Conservation (phyloP, 2,888 invertebrate species). For the Pristionchus japonicus region DNA sequence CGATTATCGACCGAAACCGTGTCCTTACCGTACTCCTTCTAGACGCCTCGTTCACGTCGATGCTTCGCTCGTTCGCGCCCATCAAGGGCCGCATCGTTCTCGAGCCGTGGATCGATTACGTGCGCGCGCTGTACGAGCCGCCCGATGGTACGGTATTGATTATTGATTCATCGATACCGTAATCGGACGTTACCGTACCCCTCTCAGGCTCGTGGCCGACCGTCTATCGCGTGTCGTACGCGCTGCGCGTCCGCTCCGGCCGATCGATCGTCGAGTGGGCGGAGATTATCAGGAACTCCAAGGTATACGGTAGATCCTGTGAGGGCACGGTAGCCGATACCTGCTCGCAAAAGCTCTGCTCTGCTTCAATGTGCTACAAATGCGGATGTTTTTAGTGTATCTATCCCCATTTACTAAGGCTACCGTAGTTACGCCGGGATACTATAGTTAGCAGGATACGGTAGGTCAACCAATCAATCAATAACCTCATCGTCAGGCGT, state of each 20-base stretch:
- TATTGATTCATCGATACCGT: neutral
- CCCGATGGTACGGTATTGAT: constrained; percentile 24
- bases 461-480: neutral
- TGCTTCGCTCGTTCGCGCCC: constrained; percentile 40
- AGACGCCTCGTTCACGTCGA: constrained; percentile 19
- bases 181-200: neutral
- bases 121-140: constrained; percentile 33
- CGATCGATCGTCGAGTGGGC: constrained; percentile 47
- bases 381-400: too few species aligned
- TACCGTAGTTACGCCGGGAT: neutral
- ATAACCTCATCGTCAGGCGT: neutral
- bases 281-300: constrained; percentile 46
- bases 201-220: constrained; percentile 8
- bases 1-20: neutral
- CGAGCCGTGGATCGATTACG: constrained; percentile 46
- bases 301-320: constrained; percentile 22
- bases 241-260: constrained; percentile 42
- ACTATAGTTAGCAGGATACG: neutral
- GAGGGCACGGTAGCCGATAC: neutral
- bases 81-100: constrained; percentile 44
- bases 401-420: too few species aligned
- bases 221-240: constrained; percentile 44
- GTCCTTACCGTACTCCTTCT: neutral
- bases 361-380: too few species aligned
- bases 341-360: too few species aligned